phyloP scores from a whole-genome alignment of 1,140 invertebrate species.

The Drosophila asahinai region DNA sequence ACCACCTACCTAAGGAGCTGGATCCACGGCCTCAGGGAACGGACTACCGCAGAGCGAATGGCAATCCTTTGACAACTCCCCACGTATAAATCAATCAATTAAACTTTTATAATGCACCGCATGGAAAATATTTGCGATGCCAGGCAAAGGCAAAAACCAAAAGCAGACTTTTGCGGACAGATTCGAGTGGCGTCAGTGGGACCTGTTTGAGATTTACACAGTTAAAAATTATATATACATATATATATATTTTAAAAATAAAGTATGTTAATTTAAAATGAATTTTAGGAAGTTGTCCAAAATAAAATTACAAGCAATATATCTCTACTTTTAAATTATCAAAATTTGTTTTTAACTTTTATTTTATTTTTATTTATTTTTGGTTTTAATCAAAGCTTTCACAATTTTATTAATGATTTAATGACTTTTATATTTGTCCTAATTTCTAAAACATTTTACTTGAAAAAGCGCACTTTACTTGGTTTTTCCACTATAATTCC shows the following conservation, averaged over 20 bases:
- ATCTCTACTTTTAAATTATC: too few species aligned
- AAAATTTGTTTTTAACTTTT: too few species aligned
- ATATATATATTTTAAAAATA: too few species aligned
- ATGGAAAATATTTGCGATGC: slow-evolving; percentile 69
- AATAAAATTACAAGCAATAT: too few species aligned
- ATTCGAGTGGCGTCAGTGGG: slow-evolving; percentile 46
- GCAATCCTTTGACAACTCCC: slow-evolving; percentile 54
- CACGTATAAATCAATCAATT: slow-evolving; percentile 81
- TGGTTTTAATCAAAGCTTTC: too few species aligned
- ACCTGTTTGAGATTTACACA: slow-evolving; percentile 27
- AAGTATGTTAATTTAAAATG: too few species aligned
- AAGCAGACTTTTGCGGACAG: slow-evolving; percentile 8
- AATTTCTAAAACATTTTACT: background rate
- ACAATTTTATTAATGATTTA: too few species aligned
- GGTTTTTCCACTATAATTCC: background rate
- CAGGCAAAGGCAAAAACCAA: slow-evolving; percentile 27
- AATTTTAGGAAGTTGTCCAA: too few species aligned
- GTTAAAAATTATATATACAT: background rate
- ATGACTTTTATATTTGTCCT: too few species aligned
- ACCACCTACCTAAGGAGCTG: slow-evolving; percentile 64
- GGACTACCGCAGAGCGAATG: slow-evolving; percentile 49
- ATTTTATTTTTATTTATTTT: too few species aligned
- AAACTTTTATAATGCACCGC: slow-evolving; percentile 75
- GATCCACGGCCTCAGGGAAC: background rate
- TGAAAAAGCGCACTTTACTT: background rate